Evolutionary conservation across 2,888 invertebrate genomes (phyloP).

Genomic region (Pasiphila rectangulata): DNA sequence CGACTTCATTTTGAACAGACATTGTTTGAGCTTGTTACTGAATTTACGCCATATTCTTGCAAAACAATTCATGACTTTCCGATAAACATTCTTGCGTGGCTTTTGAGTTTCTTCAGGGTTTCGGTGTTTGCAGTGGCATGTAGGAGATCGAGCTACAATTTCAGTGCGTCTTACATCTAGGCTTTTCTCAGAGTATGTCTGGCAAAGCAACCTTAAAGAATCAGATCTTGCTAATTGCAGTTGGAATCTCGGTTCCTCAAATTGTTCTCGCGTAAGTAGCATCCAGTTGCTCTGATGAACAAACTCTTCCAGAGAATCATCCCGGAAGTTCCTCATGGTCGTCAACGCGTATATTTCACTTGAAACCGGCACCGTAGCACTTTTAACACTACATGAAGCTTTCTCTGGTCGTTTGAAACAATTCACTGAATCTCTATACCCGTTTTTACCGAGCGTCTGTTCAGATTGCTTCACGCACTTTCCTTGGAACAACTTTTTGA

Average conservation of each 20-base stretch:
- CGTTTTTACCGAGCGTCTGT: conserved; percentile 32
- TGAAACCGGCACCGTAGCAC: conserved; percentile 31
- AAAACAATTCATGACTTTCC: conserved; percentile 36
- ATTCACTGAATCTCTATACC: conserved; percentile 41
- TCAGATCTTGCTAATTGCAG: conserved; percentile 50
- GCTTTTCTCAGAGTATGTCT: conserved; percentile 46
- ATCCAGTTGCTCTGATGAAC: conserved; percentile 70
- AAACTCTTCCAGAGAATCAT: conserved; percentile 56
- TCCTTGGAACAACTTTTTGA: conserved; percentile 83
- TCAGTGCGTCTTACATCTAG: conserved; percentile 41
- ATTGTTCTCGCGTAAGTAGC: conserved; percentile 53
- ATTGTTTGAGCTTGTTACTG: conserved; percentile 43
- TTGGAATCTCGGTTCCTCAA: conserved; percentile 62
- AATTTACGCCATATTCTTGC: conserved; percentile 37
- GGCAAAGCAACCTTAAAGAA: conserved; percentile 53
- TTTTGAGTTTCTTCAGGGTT: conserved; percentile 36
- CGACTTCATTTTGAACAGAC: conserved; percentile 32
- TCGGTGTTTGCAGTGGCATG: conserved; percentile 60
- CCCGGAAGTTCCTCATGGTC: conserved; percentile 63
- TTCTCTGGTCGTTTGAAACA: conserved; percentile 30
- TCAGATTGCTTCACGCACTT: conserved; percentile 71
- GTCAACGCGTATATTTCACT: conserved; percentile 63
- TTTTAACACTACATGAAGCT: conserved; percentile 37
- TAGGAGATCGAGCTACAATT: conserved; percentile 54
- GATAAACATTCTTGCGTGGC: conserved; percentile 36